Evolutionary conservation across 2,113 vertebrate species (phyloP).

Genomic region (Cynopterus brachyotis): DNA sequence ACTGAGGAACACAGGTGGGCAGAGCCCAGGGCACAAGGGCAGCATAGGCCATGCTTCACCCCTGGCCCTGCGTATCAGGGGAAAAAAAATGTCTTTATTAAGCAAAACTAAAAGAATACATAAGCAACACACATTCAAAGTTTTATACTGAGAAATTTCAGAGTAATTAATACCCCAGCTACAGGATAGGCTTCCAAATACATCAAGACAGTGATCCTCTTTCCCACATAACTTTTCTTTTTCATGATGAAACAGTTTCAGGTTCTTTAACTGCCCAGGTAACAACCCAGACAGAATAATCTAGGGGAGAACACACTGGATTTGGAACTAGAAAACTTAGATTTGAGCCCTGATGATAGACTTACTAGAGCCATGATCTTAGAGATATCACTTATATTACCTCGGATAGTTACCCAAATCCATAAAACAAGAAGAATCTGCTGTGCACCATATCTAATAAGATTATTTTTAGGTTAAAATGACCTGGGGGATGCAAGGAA

Average conservation of each 20-base stretch:
- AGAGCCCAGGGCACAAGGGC: background rate
- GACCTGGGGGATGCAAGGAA: background rate
- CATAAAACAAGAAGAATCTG: background rate
- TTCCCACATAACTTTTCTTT: background rate
- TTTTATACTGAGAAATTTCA: background rate
- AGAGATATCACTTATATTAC: background rate
- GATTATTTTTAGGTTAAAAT: background rate
- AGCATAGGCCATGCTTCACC: background rate
- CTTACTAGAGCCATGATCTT: background rate
- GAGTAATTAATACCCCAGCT: background rate
- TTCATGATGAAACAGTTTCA: background rate
- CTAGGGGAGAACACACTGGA: background rate
- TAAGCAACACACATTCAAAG: background rate
- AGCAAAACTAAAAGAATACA: slow-evolving; percentile 12
- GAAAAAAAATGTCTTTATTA: background rate
- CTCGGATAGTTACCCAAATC: background rate
- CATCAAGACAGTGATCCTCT: background rate
- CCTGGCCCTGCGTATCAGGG: background rate
- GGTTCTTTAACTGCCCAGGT: background rate
- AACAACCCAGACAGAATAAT: background rate
- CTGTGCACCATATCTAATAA: background rate
- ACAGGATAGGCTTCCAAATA: background rate
- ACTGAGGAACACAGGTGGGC: background rate
- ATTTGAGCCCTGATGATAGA: background rate
- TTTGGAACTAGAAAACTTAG: background rate